Evolutionary conservation across 1,140 invertebrate species (phyloP), one percentile per base, ranked within the genome.

Genomic region (Harpegnathos saltator): DNA sequence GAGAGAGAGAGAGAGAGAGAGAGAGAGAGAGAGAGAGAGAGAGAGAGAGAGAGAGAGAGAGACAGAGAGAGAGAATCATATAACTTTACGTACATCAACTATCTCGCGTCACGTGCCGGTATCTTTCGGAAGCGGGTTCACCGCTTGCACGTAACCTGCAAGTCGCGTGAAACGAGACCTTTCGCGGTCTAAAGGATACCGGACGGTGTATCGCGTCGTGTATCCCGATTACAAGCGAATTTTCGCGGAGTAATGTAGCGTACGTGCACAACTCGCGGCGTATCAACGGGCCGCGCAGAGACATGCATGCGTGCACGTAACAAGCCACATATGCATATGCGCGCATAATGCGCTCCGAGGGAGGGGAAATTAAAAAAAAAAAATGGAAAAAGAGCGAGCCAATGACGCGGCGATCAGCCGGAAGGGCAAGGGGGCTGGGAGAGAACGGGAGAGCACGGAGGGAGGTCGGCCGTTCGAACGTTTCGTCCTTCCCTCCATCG

Each of bases 291-390:
- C 17, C 19, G 15, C 24, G 48, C 26, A 50, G n/a, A 15, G 29
- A 59, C 56, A 62, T n/a, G 58, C 56, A 66, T 52, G 74, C 56
- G 68, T 66, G 82, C 61, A 73, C n/a, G 24, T 86, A 86, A 88
- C 74, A 29, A 87, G 61, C 63, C 29, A 22, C 33, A 29, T 48
- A 29, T 22, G 50, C 15, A 74, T 44, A 29, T 33, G 44, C 63
- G n/a, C n/a, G n/a, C n/a, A 59, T 80, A 52, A 68, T 1, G 29
- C 44, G 29, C 56, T 44, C 38, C 38, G 3, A 26, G 11, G 14
- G 33, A 65, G 52, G 38, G 7, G 38, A 11, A 33, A 44, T 44
- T 3, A 44, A 44, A 9, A 61, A 78, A 85, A 61, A 56, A 11
- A 33, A 44, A 7, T 3, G 11, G 11, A 9, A 61, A 78, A 85